phyloP scores from a whole-genome alignment of 1,140 invertebrate species.

The Aphelenchoides fujianensis region DNA sequence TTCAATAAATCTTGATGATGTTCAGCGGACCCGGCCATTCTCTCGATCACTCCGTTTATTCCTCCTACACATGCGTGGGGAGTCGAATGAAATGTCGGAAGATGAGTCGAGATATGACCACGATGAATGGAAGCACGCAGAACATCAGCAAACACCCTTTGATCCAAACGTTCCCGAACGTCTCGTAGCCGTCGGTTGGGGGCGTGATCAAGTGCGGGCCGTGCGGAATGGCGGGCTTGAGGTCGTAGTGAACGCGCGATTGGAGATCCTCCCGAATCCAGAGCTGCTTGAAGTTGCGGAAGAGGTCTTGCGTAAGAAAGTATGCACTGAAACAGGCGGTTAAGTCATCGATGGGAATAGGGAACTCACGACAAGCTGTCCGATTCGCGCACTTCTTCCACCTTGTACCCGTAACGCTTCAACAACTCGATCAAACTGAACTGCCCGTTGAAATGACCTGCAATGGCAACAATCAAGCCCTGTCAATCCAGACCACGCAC shows the following conservation, averaged over 20 bases:
- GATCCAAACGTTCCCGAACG: neutral
- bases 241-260: neutral
- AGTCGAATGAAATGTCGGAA: neutral
- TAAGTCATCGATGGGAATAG: neutral
- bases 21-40: too few relatives aligned
- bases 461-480: too few relatives aligned
- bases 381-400: constrained; percentile 1
- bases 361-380: constrained; percentile 3
- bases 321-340: neutral
- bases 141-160: neutral
- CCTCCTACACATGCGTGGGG: neutral
- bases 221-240: neutral
- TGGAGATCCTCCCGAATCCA: constrained; percentile 1
- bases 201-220: too few relatives aligned
- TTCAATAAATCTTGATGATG: too few relatives aligned
- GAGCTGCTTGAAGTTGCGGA: constrained; percentile 13
- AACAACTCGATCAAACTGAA: constrained; percentile 13
- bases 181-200: too few relatives aligned
- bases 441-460: constrained; percentile 18
- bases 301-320: neutral
- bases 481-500: too few relatives aligned
- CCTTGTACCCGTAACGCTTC: constrained; percentile 8
- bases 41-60: too few relatives aligned
- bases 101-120: neutral
- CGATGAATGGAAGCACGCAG: neutral